Evolutionary conservation across 2,888 invertebrate species (phyloP), one percentile per base, ranked within the genome.

Genomic region (Criorhina ranunculi): DNA sequence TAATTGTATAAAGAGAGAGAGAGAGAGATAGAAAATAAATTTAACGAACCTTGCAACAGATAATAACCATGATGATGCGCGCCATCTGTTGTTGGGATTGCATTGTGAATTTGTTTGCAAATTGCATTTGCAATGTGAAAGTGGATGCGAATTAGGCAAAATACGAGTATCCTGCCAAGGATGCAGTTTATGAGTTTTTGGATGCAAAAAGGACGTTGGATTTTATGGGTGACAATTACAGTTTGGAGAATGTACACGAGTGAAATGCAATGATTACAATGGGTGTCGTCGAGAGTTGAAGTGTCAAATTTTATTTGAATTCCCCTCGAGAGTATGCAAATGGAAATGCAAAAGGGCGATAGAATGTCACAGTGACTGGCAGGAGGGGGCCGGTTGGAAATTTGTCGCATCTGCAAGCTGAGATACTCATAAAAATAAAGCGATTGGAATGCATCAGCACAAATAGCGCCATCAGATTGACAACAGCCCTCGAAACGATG

Each of bases 141-240:
- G n/a, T 49, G 69, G 49, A 83, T 75, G 64, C 73, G 62, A 70
- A 66, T 80, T 80, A 76, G 75, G n/a, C n/a, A 59, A 62, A 60
- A 72, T 66, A n/a, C n/a, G n/a, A n/a, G n/a, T 66, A 80, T 66
- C 53, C 59, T 46, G 59, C 40, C 75, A 80, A 80, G 85, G 85
- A 85, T 85, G 85, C 85, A 85, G 60, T 80, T 85, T 85, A 85
- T 85, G 80, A 85, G 60, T 80, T 85, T 85, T 80, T 85, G 80
- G 70, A 78, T 59, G 69, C 57, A 73, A 67, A 73, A 2, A 17
- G 0, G 57, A 59, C 49, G 42, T 51, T 62, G 31, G 37, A 37
- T 76, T 80, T 82, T 59, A 82, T 82, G 77, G 77, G 85, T 66
- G 85, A 76, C 85, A 85, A 85, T 85, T 85, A 85, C 53, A 37